A percentile compares a stretch with the other conserved stretches of the same genome.
These are phyloP conservation scores for Callithrix jacchus DNA, from an alignment of 2,113 vertebrate genomes.

Conservation along the genomic window DNA sequence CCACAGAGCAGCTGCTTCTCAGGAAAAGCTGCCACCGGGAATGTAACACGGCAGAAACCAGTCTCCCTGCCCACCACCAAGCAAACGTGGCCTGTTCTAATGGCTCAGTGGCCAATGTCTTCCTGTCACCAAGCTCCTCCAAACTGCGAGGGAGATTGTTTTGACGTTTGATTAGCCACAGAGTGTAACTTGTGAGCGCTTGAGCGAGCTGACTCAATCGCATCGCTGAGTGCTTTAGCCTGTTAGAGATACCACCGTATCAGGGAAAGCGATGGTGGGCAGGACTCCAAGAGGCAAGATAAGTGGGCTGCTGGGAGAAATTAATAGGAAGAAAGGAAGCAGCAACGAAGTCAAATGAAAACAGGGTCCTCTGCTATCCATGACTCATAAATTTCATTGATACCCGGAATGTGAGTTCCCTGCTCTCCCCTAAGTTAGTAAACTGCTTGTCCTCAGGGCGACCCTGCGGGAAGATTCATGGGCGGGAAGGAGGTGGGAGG, in stretches of 20 bases:
- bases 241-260: constrained; percentile 49
- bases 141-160: constrained; percentile 73
- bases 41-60: accelerated
- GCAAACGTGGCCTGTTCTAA: background rate
- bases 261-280: constrained; percentile 80
- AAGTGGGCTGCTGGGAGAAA: constrained; percentile 84
- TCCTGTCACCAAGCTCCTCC: constrained; percentile 76
- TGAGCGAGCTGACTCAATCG: constrained; percentile 52
- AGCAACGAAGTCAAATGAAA: constrained; percentile 84
- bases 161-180: constrained; percentile 82
- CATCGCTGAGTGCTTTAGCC: constrained; percentile 61
- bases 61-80: background rate
- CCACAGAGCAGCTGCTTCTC: background rate
- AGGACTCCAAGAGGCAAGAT: constrained; percentile 82
- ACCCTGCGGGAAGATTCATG: constrained; percentile 9
- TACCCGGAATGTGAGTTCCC: background rate
- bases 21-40: background rate
- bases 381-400: constrained; percentile 70
- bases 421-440: constrained; percentile 7
- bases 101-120: constrained; percentile 37
- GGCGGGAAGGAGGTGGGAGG: too few species aligned
- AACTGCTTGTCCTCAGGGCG: constrained; percentile 1
- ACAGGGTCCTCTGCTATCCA: constrained; percentile 49
- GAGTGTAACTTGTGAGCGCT: constrained; percentile 77
- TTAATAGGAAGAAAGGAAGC: constrained; percentile 83